Percentiles rank a stretch among this genome's conserved stretches.
Evolutionary conservation across 2,797 vertebrate genomes (phyloP).

Genomic region (Oreortyx pictus): DNA sequence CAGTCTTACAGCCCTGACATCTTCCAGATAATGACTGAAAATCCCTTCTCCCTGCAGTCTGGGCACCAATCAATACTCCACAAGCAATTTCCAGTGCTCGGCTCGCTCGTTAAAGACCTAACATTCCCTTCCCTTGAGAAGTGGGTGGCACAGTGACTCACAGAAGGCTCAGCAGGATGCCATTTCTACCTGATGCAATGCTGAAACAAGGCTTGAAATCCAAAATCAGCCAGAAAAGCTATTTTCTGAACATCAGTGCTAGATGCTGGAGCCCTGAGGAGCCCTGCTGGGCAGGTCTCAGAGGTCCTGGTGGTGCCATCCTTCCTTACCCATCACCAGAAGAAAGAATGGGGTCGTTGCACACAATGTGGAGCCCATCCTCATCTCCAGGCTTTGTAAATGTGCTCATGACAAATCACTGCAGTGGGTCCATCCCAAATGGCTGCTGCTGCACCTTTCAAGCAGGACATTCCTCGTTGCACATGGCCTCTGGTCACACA

Average conservation of each 20-base stretch:
- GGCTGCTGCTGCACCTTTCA: background rate
- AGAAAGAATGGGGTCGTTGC: background rate
- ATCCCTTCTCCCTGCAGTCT: slow-evolving; percentile 53
- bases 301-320: background rate
- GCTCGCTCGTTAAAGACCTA: slow-evolving; percentile 26
- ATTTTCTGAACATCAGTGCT: background rate
- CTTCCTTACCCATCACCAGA: background rate
- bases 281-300: background rate
- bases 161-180: slow-evolving; percentile 45
- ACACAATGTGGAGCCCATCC: background rate
- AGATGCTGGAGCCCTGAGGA: background rate
- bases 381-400: background rate
- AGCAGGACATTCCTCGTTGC: background rate
- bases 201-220: background rate
- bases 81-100: slow-evolving; percentile 19
- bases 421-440: fast-evolving
- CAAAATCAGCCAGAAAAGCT: slow-evolving; percentile 20
- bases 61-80: slow-evolving; percentile 62
- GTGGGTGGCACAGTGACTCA: slow-evolving; percentile 59
- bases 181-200: slow-evolving; percentile 30
- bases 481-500: fast-evolving
- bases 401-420: background rate
- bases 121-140: slow-evolving; percentile 19
- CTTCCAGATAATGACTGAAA: slow-evolving; percentile 59
- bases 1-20: background rate